Evolutionary conservation across 2,888 invertebrate species (phyloP), one percentile per base, ranked within the genome.

Genomic region (Limnephilus lunatus): DNA sequence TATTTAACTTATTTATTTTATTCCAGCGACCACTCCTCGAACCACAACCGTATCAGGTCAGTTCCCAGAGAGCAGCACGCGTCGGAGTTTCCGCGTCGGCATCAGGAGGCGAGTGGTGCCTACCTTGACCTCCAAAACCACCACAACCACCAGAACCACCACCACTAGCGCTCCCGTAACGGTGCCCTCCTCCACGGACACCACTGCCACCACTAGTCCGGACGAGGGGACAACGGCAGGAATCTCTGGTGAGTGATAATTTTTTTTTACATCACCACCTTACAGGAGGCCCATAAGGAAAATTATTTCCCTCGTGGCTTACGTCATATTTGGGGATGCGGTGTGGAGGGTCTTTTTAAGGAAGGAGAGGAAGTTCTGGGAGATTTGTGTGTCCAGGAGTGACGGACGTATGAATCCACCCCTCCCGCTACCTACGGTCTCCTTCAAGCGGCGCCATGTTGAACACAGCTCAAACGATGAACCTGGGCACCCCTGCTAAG

Each of bases 111-210:
- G 93, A 15, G 90, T 90, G 86, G 53, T 91, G 48, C 81, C 88
- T 86, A 92, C 93, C 92, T 31, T 93, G 80, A 93, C 94, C 94
- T 94, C 94, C 92, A 93, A 94, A 94, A 92, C 94, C 85, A 94
- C 94, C 83, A 94, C 94, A 94, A 94, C 94, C 94, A 94, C 94
- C 92, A 93, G 94, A 94, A 92, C 48, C 15, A 48, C 94, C 85
- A 94, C 94, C 82, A 94, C 94, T 94, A 94, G 19, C 82, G 39
- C 82, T 30, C 39, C 82, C 44, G 12, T 44, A 4, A 48, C 82
- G 14, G 44, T 19, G 30, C n/a, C 14, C 82, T 31, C 44, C 87
- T 87, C 48, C n/a, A 32, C 82, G 39, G 87, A 87, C 30, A 25
- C 31, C 30, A 48, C 25, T 1, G 68, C 68, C n/a, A 68, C 25